Conservation (phyloP, 2,888 invertebrate genomes). For the Phania funesta region DNA sequence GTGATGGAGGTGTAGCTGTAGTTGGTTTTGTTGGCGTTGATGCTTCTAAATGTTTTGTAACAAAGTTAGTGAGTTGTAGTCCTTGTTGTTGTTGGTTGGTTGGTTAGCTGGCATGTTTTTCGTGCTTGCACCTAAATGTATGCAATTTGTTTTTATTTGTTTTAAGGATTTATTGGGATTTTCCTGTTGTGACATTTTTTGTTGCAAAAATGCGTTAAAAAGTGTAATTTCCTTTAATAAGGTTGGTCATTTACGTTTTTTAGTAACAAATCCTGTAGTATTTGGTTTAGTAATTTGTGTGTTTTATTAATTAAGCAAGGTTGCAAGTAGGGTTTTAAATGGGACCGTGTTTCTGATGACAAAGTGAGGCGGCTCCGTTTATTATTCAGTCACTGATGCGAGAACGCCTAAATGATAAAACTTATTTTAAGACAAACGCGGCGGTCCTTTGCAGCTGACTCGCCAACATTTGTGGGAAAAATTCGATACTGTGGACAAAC, state of each 20-base stretch:
- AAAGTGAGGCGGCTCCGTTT: too few species aligned
- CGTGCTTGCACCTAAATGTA: slow-evolving; percentile 55
- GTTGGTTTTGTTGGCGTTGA: not conserved
- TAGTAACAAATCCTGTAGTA: too few species aligned
- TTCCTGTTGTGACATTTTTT: not conserved
- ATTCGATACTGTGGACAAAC: too few species aligned
- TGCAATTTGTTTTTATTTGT: slow-evolving; percentile 65
- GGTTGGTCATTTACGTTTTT: not conserved
- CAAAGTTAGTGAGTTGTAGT: not conserved
- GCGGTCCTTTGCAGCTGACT: too few species aligned
- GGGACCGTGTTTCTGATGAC: too few species aligned
- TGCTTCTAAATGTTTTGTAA: not conserved
- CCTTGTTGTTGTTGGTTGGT: slow-evolving; percentile 13
- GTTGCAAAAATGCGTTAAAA: not conserved
- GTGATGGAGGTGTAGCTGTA: not conserved
- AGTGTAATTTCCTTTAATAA: not conserved
- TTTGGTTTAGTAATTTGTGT: too few species aligned
- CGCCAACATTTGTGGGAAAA: too few species aligned
- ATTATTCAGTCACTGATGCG: too few species aligned
- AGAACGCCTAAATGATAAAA: too few species aligned
- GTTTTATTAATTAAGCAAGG: too few species aligned
- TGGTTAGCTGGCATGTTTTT: slow-evolving; percentile 39
- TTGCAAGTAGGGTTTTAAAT: too few species aligned
- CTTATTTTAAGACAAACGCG: too few species aligned
- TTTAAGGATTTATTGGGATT: slow-evolving; percentile 26